Conservation (phyloP, 2,113 vertebrate species). For the Epinephelus lanceolatus region DNA sequence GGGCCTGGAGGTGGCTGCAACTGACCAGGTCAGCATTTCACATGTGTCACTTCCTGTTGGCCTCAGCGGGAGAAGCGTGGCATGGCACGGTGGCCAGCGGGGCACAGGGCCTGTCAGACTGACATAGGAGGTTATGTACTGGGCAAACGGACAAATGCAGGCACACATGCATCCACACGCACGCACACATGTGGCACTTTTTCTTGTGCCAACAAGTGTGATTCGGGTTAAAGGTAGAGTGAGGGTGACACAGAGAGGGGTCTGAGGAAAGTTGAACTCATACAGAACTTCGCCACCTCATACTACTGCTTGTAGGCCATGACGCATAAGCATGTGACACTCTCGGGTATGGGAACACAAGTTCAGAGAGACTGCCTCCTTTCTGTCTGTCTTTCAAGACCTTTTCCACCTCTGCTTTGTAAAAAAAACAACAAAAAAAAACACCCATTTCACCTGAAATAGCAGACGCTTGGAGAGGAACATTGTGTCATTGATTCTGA, state of each 20-base stretch:
- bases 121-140: conserved; percentile 77
- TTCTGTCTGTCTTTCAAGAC: conserved; percentile 19
- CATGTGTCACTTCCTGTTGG: conserved; percentile 80
- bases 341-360: conserved; percentile 9
- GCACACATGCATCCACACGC: conserved; percentile 22
- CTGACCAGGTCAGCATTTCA: conserved; percentile 83
- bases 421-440: not conserved
- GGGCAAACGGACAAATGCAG: conserved; percentile 56
- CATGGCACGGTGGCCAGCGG: conserved; percentile 67
- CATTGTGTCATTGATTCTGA: conserved; percentile 22
- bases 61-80: conserved; percentile 68
- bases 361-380: conserved; percentile 2
- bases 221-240: conserved; percentile 50
- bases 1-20: conserved; percentile 67
- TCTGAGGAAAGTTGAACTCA: conserved; percentile 4
- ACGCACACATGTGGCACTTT: conserved; percentile 10
- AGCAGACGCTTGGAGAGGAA: conserved; percentile 27
- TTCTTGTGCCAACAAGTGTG: conserved; percentile 50
- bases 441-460: conserved; percentile 47
- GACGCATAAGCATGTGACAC: conserved; percentile 11
- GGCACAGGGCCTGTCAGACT: conserved; percentile 73
- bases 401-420: conserved; percentile 30
- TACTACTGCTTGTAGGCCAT: conserved; percentile 24
- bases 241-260: conserved; percentile 28
- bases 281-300: conserved; percentile 28